Base-by-base conservation (phyloP, 2,113 vertebrate species). In the Barnardius zonarius region DNA sequence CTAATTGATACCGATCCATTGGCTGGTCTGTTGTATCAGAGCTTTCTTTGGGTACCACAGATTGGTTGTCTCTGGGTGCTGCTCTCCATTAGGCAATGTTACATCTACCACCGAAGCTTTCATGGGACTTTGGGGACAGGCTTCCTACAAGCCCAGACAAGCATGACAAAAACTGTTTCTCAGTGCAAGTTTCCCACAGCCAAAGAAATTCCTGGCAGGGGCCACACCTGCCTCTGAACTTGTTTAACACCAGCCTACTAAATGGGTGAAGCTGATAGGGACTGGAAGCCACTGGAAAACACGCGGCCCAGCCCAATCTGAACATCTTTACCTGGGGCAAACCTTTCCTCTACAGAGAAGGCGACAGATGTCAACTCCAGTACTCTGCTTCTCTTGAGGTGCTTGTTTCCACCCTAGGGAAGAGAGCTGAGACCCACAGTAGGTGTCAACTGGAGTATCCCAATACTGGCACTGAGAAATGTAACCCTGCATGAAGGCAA, bases 221-320 rank as follows among this genome's bases (percentile, higher is more conserved):
- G 87, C 94, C 93, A 96, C 94, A 48, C 92, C 96, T 97, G 93
- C 94, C 5, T 37, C 81, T 39, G 95, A 95, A 94, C 94, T 95
- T 70, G 87, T 91, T 95, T 88, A 63, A 46, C 93, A 54, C 93
- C 93, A 74, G 67, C 93, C 90, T 75, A 59, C 49, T 52, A 35
- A 82, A 63, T 11, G 81, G 89, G 94, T 44, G 92, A 95, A 91
- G 92, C 90, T 18, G 48, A 90, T 17, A 43, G 90, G 54, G 75
- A 59, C 67, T 82, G 90, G 94, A 83, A 73, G 49, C 70, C 25
- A 2, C 87, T 94, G 91, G 92, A 91, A 91, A 96, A 94, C 94
- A 70, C 0, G 12, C 72, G 75, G 74, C 96, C 94, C 96, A 63
- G 75, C 96, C 95, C 95, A 63, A 33, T 30, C 63, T 5, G 41